Conservation (phyloP, 2,888 invertebrate species). For the Agrochola litura region DNA sequence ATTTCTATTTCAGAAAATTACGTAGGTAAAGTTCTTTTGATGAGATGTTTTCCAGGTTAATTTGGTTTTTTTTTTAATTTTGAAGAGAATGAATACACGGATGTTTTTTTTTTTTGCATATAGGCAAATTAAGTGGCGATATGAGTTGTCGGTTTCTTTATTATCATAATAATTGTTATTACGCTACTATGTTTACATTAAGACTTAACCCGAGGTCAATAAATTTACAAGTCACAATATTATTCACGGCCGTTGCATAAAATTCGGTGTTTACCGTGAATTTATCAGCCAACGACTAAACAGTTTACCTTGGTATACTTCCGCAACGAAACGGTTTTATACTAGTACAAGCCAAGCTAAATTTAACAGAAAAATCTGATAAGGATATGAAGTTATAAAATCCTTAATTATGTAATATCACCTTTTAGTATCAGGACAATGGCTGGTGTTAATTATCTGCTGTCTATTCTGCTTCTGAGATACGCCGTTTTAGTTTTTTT, state of each 20-base stretch:
- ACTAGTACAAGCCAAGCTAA: background rate
- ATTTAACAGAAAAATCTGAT: conserved; percentile 3
- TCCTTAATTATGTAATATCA: background rate
- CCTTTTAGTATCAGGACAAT: background rate
- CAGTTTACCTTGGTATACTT: background rate
- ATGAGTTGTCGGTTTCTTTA: background rate
- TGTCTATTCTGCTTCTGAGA: no score
- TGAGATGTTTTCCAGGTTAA: no score
- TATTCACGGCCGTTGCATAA: conserved; percentile 28
- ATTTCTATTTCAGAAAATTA: no score
- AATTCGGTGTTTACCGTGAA: background rate
- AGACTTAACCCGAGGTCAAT: background rate
- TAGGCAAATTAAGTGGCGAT: no score
- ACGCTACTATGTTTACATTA: background rate
- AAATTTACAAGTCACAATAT: background rate
- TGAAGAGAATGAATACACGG: no score
- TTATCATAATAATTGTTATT: background rate
- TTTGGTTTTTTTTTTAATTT: no score
- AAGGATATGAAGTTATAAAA: background rate
- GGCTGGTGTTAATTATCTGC: background rate
- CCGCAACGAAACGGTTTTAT: background rate
- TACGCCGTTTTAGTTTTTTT: no score
- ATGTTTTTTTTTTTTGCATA: no score
- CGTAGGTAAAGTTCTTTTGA: no score
- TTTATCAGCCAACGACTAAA: background rate